Evolutionary conservation across 2,113 vertebrate species (phyloP), one percentile per base, ranked within the genome.

Genomic region (Proteles cristata): DNA sequence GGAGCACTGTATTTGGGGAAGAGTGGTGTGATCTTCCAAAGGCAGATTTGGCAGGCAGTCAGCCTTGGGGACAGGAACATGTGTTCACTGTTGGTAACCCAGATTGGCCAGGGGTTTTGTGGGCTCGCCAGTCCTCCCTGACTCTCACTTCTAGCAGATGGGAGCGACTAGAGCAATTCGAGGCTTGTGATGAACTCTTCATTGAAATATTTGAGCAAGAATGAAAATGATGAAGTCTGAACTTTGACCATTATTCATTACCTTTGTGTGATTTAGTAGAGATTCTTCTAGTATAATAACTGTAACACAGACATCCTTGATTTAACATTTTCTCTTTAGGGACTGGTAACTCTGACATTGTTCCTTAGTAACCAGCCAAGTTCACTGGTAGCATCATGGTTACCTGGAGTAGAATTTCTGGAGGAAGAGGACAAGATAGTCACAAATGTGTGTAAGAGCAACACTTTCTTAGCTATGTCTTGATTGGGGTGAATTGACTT

Each of bases 401-500:
- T 63, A 88, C 55, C 21, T 23, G 26, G 63, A 71, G 15, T 76
- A 19, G 39, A 83, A 69, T 88, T 35, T 6, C 35, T n/a, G 25
- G 35, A 77, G 84, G 55, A 76, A 17, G 53, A 73, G 7, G 39
- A 28, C n/a, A 76, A 84, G 48, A 69, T 80, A 76, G 84, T 68
- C 19, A 79, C 28, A 68, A 93, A 79, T 10, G 33, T 66, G 2
- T 3, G 69, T 89, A 39, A 84, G 81, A 53, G 55, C 93, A 80
- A 55, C 53, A 33, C 68, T 91, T 33, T 10, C 79, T 85, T 85
- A n/a, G 25, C 35, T 12, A 14, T 55, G 90, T 69, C 94, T 96
- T 95, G 66, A 91, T 43, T 89, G 92, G 61, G 82, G 92, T 26
- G 68, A 93, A 53, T 95, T 97, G 96, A 16, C 65, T 95, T 97